Percentiles rank a stretch among this genome's conserved stretches.
phyloP scores from a whole-genome alignment of 2,113 vertebrate genomes.

The Thalassarche chlororhynchos region DNA sequence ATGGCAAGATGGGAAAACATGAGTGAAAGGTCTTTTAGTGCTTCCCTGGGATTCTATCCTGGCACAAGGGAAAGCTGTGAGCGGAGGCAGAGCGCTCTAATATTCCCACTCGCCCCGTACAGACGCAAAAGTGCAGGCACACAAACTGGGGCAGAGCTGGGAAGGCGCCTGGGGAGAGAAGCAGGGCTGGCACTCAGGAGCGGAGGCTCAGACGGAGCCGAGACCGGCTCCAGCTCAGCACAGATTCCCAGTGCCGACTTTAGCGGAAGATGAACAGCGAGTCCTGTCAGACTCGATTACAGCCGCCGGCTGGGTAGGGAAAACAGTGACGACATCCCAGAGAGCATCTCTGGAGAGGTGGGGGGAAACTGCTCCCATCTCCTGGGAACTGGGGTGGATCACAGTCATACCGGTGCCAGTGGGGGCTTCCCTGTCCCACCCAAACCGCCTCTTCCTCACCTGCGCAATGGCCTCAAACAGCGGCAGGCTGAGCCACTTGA shows the following conservation, averaged over 20 bases:
- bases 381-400: neutral
- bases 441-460: conserved; percentile 64
- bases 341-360: neutral
- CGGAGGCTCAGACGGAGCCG: neutral
- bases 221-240: neutral
- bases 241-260: neutral
- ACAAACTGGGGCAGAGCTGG: neutral
- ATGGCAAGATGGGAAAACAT: accelerated
- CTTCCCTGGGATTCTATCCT: neutral
- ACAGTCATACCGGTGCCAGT: neutral
- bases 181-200: neutral
- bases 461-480: conserved; percentile 87
- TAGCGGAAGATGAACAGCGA: neutral
- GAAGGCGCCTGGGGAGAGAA: neutral
- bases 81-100: neutral
- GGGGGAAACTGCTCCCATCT: neutral
- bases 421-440: too few relatives aligned
- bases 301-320: neutral
- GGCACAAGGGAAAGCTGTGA: neutral
- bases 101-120: accelerated
- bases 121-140: accelerated
- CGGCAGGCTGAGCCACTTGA: conserved; percentile 87
- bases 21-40: neutral
- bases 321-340: neutral
- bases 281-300: neutral